phyloP scores from a whole-genome alignment of 1,140 invertebrate species.

The Dendroctonus valens region DNA sequence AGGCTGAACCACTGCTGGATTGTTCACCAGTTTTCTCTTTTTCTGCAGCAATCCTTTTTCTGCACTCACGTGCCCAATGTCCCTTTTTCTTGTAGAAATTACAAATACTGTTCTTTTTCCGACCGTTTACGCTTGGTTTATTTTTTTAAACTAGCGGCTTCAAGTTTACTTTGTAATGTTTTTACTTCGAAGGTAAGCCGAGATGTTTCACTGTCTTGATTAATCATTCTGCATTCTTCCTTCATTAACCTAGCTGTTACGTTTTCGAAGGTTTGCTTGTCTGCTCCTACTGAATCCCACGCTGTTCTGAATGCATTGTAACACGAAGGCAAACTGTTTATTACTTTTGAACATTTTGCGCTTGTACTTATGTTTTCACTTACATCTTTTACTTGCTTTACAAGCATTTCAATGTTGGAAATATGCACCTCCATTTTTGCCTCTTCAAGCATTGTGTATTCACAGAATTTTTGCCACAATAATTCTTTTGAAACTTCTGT shows the following conservation, averaged over 20 bases:
- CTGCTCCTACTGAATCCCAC: slow-evolving; percentile 35
- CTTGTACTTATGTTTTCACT: slow-evolving; percentile 27
- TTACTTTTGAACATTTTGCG: slow-evolving; percentile 38
- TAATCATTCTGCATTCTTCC: slow-evolving; percentile 37
- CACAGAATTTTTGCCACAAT: too few species aligned
- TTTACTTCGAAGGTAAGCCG: too few species aligned
- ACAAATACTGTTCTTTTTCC: slow-evolving; percentile 18
- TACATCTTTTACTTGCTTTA: too few species aligned
- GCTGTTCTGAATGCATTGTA: slow-evolving; percentile 41
- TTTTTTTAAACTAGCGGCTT: slow-evolving; percentile 2
- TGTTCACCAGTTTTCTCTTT: too few species aligned
- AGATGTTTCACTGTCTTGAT: too few species aligned
- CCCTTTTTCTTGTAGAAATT: slow-evolving; percentile 21
- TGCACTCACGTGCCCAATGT: slow-evolving; percentile 17
- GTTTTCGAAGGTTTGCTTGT: slow-evolving; percentile 37
- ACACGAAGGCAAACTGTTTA: slow-evolving; percentile 49
- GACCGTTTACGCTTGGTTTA: neutral
- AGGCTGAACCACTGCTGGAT: too few species aligned
- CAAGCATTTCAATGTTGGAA: too few species aligned
- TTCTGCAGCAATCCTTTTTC: too few species aligned
- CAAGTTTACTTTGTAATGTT: slow-evolving; percentile 23
- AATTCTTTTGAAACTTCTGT: too few species aligned
- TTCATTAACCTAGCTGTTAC: slow-evolving; percentile 37
- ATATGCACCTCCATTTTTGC: too few species aligned
- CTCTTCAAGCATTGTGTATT: too few species aligned